phyloP scores from a whole-genome alignment of 2,113 vertebrate species.

The Athene cunicularia region DNA sequence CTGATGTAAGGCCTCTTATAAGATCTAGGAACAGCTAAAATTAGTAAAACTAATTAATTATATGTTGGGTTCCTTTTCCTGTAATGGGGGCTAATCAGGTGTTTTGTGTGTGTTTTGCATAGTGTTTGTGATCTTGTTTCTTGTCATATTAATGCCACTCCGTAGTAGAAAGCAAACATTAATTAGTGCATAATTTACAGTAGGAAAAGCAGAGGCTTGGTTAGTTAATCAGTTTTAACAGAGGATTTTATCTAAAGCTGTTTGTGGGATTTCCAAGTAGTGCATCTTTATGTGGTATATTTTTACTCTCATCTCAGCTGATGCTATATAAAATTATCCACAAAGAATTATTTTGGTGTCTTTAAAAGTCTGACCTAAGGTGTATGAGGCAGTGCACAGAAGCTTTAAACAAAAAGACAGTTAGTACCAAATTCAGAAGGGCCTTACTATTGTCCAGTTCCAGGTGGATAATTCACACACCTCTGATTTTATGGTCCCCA shows the following conservation, averaged over 20 bases:
- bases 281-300: neutral
- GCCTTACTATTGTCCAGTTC: neutral
- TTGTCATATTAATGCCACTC: neutral
- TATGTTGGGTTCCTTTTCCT: neutral
- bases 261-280: neutral
- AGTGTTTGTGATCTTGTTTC: conserved; percentile 10
- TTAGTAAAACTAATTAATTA: neutral
- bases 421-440: neutral
- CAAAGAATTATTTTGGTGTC: neutral
- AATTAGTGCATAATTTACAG: conserved; percentile 14
- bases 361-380: neutral
- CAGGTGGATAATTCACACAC: neutral
- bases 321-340: neutral
- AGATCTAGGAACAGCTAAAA: neutral
- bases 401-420: neutral
- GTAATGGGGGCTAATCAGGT: neutral
- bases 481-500: neutral
- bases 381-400: neutral
- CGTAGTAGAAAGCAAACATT: neutral
- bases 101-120: neutral
- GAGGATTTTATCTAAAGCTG: neutral
- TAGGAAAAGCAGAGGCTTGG: neutral
- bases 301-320: neutral
- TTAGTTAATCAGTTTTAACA: neutral
- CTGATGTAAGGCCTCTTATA: neutral